These are phyloP conservation scores for Spea bombifrons DNA, from an alignment of 2,113 vertebrate genomes.

Conservation along the genomic window DNA sequence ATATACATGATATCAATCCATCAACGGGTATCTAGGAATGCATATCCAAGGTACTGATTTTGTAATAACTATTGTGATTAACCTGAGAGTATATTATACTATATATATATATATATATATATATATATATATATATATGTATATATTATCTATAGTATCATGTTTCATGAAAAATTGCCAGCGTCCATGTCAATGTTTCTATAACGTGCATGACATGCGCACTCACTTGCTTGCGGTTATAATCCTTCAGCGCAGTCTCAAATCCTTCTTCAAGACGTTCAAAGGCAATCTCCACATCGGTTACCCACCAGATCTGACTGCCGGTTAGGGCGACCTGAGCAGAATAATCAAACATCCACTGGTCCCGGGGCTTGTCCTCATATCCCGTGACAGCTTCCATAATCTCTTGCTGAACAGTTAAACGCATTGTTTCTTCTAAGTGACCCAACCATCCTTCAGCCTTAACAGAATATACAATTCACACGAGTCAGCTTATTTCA, in stretches of 20 bases:
- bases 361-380: constrained; percentile 70
- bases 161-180: too few species aligned
- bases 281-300: constrained; percentile 70
- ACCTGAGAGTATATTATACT: too few species aligned
- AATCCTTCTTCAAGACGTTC: constrained; percentile 68
- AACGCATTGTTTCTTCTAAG: constrained; percentile 64
- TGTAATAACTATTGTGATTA: too few species aligned
- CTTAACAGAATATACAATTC: constrained; percentile 38
- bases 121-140: too few species aligned
- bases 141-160: too few species aligned
- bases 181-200: not conserved
- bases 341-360: constrained; percentile 73
- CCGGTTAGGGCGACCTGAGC: constrained; percentile 67
- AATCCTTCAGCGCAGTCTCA: constrained; percentile 69
- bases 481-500: too few species aligned
- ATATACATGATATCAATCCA: too few species aligned
- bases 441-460: constrained; percentile 63
- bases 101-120: too few species aligned
- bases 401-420: constrained; percentile 63
- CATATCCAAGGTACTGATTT: too few species aligned
- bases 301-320: constrained; percentile 71
- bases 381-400: constrained; percentile 62
- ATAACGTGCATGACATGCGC: not conserved
- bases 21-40: too few species aligned
- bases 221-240: constrained; percentile 57